Evolutionary conservation across 2,113 vertebrate species (phyloP), one percentile per base, ranked within the genome.

Genomic region (Chamaetylas fuelleborni): DNA sequence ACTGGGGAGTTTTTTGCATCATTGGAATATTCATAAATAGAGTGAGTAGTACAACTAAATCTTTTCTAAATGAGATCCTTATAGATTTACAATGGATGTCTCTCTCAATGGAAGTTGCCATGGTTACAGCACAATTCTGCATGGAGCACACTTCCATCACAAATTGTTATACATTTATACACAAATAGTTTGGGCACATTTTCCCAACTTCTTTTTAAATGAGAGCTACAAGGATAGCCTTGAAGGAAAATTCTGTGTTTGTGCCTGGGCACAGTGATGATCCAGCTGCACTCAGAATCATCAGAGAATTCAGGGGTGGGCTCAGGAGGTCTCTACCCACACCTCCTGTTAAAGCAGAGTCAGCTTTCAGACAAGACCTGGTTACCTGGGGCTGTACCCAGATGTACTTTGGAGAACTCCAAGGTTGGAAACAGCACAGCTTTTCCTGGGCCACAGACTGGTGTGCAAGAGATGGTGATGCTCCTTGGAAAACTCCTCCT

Each of bases 61-160:
- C 47, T 92, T 83, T 74, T 66, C 74, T 77, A 85, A 90, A 95
- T 93, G 19, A 87, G 74, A 70, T 86, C 64, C 53, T 89, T 56
- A 50, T 9, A 92, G 84, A 91, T 83, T 93, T 85, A 78, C 94
- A 95, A 70, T 83, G 92, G 69, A 76, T 77, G 72, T 73, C 50
- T 94, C 81, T 87, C 56, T 91, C 81, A 92, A 34, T 90, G 66
- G 70, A 83, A 81, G 96, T 96, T 96, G 53, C 89, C 81, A 90
- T 95, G 86, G 95, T 61, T 95, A 97, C 95, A 78, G 74, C 62
- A 83, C 81, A 95, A 56, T 83, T 92, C 79, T 83, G 31, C 50
- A 45, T 10, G 38, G 51, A 88, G 65, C 54, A 60, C 60, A 12
- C n/a, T 93, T 92, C 34, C 66, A 64, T 86, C 74, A 82, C 61